Percentiles rank a stretch among this genome's conserved stretches.
These are phyloP conservation scores for Enteromius trimaculatus DNA, from an alignment of 2,797 vertebrate species.

Conservation along the genomic window DNA sequence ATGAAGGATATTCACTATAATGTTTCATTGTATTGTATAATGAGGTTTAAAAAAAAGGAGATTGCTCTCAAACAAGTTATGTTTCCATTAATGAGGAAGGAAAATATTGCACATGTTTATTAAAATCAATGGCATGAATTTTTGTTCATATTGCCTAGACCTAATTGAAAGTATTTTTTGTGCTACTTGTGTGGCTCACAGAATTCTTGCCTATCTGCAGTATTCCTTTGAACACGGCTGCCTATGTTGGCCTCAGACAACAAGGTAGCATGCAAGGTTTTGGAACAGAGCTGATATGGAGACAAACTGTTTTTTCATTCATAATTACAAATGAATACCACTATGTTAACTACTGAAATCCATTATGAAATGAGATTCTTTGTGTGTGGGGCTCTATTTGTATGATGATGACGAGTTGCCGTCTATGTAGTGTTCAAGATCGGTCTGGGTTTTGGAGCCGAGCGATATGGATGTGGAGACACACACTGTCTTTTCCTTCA, in stretches of 20 bases:
- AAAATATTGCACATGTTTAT: not conserved
- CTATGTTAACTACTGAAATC: not conserved
- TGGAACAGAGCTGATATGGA: not conserved
- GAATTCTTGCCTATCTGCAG: constrained; percentile 2
- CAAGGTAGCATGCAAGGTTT: not conserved
- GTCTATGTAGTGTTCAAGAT: not conserved
- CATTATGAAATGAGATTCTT: not conserved
- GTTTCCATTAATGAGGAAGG: not conserved
- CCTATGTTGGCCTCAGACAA: not conserved
- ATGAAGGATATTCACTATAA: not conserved
- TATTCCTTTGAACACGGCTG: not conserved
- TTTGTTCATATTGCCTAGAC: not conserved
- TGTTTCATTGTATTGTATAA: not conserved
- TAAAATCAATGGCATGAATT: not conserved
- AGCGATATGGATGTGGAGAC: constrained; percentile 2
- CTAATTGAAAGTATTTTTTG: not conserved
- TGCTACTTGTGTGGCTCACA: not conserved
- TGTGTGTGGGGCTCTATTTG: not conserved
- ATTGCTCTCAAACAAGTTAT: not conserved
- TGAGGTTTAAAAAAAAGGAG: not conserved
- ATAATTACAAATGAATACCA: constrained; percentile 12
- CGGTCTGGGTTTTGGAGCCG: not conserved
- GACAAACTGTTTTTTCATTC: constrained; percentile 16
- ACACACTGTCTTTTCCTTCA: constrained; percentile 39
- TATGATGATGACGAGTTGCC: not conserved